phyloP scores from a whole-genome alignment of 2,113 vertebrate species.

The Psettodes erumei region DNA sequence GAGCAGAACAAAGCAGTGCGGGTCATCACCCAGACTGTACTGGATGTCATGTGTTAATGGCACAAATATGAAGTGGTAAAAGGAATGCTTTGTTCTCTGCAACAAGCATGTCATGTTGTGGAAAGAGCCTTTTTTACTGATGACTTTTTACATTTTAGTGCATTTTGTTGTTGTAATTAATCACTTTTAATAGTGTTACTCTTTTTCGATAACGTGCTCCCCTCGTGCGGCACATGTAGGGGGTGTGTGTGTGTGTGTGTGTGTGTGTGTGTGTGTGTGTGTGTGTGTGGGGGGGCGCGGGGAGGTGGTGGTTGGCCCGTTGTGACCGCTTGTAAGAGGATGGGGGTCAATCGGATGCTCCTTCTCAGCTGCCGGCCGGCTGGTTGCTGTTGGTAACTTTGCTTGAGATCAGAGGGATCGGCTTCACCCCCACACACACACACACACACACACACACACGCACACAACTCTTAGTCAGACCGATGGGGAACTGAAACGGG shows the following conservation, averaged over 20 bases:
- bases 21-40: conserved; percentile 17
- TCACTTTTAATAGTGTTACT: neutral
- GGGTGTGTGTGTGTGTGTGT: conserved; percentile 41
- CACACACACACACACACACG: no score
- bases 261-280: conserved; percentile 32
- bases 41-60: conserved; percentile 20
- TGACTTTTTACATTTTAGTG: neutral
- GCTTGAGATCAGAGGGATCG: conserved; percentile 81
- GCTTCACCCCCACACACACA: no score
- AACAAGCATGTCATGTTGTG: neutral
- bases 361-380: conserved; percentile 67
- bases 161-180: neutral
- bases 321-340: conserved; percentile 63
- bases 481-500: conserved; percentile 67
- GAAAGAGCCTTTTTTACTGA: neutral
- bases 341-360: conserved; percentile 61
- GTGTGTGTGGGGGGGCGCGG: conserved; percentile 27
- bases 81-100: neutral
- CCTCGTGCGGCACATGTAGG: conserved; percentile 16
- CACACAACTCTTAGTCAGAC: conserved; percentile 18
- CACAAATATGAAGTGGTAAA: conserved; percentile 5
- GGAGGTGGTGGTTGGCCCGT: conserved; percentile 41
- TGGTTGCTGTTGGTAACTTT: conserved; percentile 78
- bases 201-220: conserved; percentile 15
- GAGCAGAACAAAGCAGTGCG: conserved; percentile 25